Base-by-base conservation (phyloP, 30 jellyfish, hydroid and myxozoan genomes). In the Aurelia sp. region DNA sequence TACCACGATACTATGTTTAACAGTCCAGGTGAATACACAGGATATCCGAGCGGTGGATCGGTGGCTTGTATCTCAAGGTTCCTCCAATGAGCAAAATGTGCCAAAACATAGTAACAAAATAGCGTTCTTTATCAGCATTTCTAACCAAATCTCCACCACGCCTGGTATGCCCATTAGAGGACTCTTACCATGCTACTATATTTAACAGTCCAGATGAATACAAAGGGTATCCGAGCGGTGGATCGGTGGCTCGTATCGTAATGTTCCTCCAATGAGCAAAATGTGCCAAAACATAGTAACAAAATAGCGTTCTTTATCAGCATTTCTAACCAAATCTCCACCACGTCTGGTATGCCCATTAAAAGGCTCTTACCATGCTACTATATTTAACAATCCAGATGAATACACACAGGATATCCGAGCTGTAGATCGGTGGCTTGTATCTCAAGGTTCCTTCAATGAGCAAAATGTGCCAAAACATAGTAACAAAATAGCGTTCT, bases 341-440 rank as follows among this genome's bases (percentile, higher is more conserved):
- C n/a, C n/a, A n/a, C n/a, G n/a, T n/a, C n/a, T n/a, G n/a, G n/a
- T n/a, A n/a, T n/a, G n/a, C n/a, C n/a, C n/a, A n/a, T n/a, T n/a
- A n/a, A n/a, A n/a, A n/a, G n/a, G n/a, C n/a, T n/a, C n/a, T n/a
- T n/a, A n/a, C n/a, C n/a, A n/a, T n/a, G n/a, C 86, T 12, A 62
- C 76, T 19, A 84, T 62, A 20, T 64, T 90, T 12, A 82, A 53
- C 84, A 91, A 21, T 17, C 98, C 98, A 9, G 98, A 91, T 30
- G 96, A 85, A 63, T 60, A n/a, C n/a, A 86, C 31, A 91, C 96
- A 0, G 98, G 98, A 52, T 91, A 91, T 0, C 98, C 98, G 11
- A 91, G 84, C 21, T 96, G 98, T 30, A 96, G 98, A 62, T 91
- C 98, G 37, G 98, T 94, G 6, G 98, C 98, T 61, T 91, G 98